Evolutionary conservation across 2,888 invertebrate species (phyloP).

Genomic region (Netelia fuscicornis): DNA sequence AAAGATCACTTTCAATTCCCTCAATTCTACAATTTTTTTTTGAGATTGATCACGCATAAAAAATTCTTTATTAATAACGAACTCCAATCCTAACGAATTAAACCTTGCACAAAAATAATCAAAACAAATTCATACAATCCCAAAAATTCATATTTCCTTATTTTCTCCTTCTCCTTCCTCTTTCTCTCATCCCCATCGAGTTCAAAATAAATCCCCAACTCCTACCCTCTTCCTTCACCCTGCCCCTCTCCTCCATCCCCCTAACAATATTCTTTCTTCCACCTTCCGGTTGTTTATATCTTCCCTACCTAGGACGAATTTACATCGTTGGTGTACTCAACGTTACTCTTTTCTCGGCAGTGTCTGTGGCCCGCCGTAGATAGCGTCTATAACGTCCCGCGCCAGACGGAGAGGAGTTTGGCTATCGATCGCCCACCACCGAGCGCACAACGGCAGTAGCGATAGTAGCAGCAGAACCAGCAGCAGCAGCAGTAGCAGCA

Average conservation of each 20-base stretch:
- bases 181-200: no score
- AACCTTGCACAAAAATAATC: no score
- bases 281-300: conserved; percentile 49
- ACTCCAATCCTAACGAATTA: no score
- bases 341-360: conserved; percentile 46
- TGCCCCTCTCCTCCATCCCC: no score
- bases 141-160: neutral
- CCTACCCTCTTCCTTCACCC: no score
- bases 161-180: no score
- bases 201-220: no score
- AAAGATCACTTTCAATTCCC: no score
- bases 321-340: conserved; percentile 52
- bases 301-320: neutral
- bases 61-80: no score
- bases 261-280: conserved; percentile 12
- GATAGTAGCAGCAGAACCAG: conserved; percentile 64
- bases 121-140: neutral
- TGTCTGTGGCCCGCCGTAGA: conserved; percentile 49
- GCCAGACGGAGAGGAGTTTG: conserved; percentile 82
- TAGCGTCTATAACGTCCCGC: conserved; percentile 73
- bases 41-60: no score
- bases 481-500: conserved; percentile 74
- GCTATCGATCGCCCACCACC: conserved; percentile 82
- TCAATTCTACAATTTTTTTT: no score
- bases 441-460: conserved; percentile 62